These are phyloP conservation scores for Drosophila anceps DNA, from an alignment of 2,888 invertebrate genomes.

Conservation along the genomic window DNA sequence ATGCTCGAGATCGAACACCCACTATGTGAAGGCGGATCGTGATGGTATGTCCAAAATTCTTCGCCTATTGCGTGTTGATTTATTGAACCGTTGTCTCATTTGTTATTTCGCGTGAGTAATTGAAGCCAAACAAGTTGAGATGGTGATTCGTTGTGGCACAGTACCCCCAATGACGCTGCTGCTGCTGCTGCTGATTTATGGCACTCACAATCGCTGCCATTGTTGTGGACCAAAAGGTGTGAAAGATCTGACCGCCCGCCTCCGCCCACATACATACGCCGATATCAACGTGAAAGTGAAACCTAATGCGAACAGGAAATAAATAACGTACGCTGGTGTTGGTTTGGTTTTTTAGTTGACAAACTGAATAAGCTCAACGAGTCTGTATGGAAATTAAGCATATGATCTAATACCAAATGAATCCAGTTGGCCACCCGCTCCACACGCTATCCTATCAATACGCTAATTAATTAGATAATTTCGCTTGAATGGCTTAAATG, in stretches of 20 bases:
- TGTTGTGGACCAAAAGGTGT: conserved; percentile 59
- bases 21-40: conserved; percentile 28
- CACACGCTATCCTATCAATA: conserved; percentile 30
- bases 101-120: conserved; percentile 64
- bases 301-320: conserved; percentile 61
- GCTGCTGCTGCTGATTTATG: conserved; percentile 59
- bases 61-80: conserved; percentile 59
- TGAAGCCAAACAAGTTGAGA: conserved; percentile 43
- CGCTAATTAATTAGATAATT: conserved; percentile 66
- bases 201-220: conserved; percentile 48
- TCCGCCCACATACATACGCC: conserved; percentile 4
- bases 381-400: conserved; percentile 44
- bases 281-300: conserved; percentile 62
- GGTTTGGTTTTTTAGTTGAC: conserved; percentile 33
- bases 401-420: conserved; percentile 57
- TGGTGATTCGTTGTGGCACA: conserved; percentile 22
- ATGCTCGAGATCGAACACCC: conserved; percentile 42
- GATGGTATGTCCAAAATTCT: conserved; percentile 45
- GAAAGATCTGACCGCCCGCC: conserved; percentile 36
- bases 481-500: conserved; percentile 60
- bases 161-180: conserved; percentile 28
- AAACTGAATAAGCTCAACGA: conserved; percentile 44
- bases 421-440: conserved; percentile 55
- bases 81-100: conserved; percentile 52
- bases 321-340: conserved; percentile 33